phyloP scores from a whole-genome alignment of 2,797 vertebrate species.

The Phalloptychus januarius region DNA sequence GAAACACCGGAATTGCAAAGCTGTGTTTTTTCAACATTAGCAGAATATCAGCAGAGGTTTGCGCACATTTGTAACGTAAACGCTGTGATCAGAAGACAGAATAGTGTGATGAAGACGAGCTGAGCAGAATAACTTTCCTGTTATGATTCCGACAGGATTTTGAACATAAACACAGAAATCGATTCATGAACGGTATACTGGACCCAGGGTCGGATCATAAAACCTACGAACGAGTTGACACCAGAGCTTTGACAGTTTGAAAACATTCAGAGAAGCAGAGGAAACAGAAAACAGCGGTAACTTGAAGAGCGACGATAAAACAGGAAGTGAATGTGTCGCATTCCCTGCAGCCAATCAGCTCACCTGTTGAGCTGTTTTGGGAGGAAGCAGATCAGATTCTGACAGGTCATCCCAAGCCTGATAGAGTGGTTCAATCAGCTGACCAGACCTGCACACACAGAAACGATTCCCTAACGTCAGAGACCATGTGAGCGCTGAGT shows the following conservation, averaged over 20 bases:
- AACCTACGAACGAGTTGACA: not conserved
- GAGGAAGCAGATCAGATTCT: constrained; percentile 77
- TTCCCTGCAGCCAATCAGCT: not conserved
- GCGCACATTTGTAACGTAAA: no score
- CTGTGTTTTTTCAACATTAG: no score
- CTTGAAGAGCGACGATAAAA: not conserved
- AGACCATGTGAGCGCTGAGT: not conserved
- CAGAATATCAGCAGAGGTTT: no score
- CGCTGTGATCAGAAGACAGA: not conserved
- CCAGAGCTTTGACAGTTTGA: not conserved
- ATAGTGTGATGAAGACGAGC: not conserved
- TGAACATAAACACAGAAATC: not conserved
- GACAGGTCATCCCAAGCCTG: constrained; percentile 91
- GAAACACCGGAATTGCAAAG: no score
- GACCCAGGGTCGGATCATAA: not conserved
- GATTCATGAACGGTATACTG: not conserved
- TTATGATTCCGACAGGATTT: not conserved
- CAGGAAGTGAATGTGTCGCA: not conserved
- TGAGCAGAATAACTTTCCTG: not conserved
- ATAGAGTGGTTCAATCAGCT: constrained; percentile 87
- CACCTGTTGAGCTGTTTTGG: constrained; percentile 80
- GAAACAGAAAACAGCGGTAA: not conserved
- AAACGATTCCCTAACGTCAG: not conserved
- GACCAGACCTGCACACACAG: constrained; percentile 83
- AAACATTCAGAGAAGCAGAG: not conserved